Conservation (phyloP, 2,888 invertebrate species). For the Megaustenia siamemsis region DNA sequence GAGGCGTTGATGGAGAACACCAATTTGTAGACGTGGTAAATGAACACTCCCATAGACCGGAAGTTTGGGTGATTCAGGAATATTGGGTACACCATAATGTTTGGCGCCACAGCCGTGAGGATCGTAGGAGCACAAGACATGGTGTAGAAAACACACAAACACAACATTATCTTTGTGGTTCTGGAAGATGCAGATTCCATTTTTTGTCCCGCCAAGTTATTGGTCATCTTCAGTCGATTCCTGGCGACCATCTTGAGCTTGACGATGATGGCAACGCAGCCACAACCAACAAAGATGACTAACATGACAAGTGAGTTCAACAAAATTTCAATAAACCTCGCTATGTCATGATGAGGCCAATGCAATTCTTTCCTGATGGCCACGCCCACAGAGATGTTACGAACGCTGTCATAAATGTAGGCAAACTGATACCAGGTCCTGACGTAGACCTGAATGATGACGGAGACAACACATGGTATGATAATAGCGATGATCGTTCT, state of each 20-base stretch:
- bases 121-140: neutral
- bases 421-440: constrained; percentile 38
- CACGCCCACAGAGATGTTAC: constrained; percentile 12
- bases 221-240: neutral
- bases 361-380: neutral
- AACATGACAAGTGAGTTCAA: neutral
- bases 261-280: constrained; percentile 34
- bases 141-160: constrained; percentile 4
- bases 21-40: constrained; percentile 21
- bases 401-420: neutral
- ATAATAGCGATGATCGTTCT: constrained; percentile 24
- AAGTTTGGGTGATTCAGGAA: neutral
- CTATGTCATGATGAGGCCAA: neutral
- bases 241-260: constrained; percentile 20
- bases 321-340: neutral
- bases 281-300: constrained; percentile 1
- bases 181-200: neutral
- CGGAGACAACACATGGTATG: neutral
- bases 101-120: neutral
- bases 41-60: constrained; percentile 1
- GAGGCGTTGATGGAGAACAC: constrained; percentile 28
- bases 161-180: constrained; percentile 17
- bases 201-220: neutral
- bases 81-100: neutral
- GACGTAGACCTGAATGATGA: constrained; percentile 17